phyloP scores from a whole-genome alignment of 2,113 vertebrate species.

The Hemiprocne comata region DNA sequence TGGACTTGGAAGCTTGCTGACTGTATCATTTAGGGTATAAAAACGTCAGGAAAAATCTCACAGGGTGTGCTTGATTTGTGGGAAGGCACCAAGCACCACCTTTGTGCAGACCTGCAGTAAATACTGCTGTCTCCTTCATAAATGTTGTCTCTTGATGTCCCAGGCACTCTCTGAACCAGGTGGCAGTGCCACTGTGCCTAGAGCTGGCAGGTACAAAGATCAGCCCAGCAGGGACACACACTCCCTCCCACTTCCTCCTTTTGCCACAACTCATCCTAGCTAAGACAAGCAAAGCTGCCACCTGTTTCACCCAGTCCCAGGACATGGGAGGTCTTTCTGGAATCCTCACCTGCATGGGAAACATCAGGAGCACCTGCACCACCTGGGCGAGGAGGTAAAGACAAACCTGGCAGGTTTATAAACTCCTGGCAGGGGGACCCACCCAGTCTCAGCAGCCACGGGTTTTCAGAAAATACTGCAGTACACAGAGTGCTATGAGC shows the following conservation, averaged over 20 bases:
- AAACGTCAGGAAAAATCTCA: no score
- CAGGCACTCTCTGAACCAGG: no score
- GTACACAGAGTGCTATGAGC: not conserved
- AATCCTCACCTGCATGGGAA: not conserved
- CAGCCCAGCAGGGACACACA: not conserved
- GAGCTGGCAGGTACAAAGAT: not conserved
- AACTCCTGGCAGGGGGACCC: not conserved
- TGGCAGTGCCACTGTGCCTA: no score
- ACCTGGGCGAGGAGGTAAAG: conserved; percentile 2
- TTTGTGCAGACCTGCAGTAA: no score
- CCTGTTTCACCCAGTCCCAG: not conserved
- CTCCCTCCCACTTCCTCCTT: not conserved
- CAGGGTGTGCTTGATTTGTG: no score
- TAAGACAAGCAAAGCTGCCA: not conserved
- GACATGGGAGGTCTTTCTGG: not conserved
- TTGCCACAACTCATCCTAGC: not conserved
- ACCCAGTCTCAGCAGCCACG: not conserved
- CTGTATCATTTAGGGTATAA: no score
- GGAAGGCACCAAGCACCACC: no score
- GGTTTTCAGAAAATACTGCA: not conserved
- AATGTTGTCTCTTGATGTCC: no score
- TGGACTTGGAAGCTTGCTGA: no score
- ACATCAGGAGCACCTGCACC: not conserved
- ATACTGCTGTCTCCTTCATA: no score
- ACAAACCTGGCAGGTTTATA: not conserved